These are phyloP conservation scores for Plumapathes pennacea DNA, from an alignment of 92 coral and sea anemone genomes.

Conservation along the genomic window DNA sequence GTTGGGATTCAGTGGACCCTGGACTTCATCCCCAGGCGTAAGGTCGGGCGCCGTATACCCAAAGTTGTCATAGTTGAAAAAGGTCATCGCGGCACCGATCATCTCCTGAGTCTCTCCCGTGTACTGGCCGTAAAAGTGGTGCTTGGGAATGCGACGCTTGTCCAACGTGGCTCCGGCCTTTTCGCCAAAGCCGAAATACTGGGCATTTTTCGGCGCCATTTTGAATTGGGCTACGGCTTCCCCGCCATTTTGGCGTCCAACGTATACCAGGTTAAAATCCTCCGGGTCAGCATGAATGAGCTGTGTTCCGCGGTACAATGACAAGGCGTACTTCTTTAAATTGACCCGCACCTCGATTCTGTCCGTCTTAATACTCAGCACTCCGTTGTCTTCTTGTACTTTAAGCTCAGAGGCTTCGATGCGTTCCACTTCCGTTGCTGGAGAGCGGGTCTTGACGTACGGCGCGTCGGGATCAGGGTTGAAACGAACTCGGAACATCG, in stretches of 20 bases:
- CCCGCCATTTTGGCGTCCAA: constrained; percentile 45
- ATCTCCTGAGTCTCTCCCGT: constrained; percentile 55
- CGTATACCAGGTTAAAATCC: constrained; percentile 63
- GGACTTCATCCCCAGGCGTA: constrained; percentile 67
- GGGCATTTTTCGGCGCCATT: constrained; percentile 68
- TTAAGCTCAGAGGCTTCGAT: constrained; percentile 59
- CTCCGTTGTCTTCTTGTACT: constrained; percentile 37
- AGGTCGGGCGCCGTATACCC: constrained; percentile 78
- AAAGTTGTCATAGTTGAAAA: constrained; percentile 76
- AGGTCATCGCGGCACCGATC: constrained; percentile 72
- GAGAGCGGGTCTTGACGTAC: constrained; percentile 69
- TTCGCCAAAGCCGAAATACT: constrained; percentile 74
- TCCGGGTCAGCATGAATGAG: constrained; percentile 72
- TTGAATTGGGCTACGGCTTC: constrained; percentile 73
- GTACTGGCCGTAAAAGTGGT: constrained; percentile 67
- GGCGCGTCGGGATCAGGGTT: constrained; percentile 66
- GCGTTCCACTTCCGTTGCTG: constrained; percentile 73
- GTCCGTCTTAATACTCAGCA: constrained; percentile 32
- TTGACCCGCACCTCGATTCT: constrained; percentile 48
- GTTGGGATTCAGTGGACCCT: constrained; percentile 70
- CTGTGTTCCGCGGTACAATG: constrained; percentile 66
- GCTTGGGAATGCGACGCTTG: constrained; percentile 75
- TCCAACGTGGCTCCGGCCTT: constrained; percentile 73
- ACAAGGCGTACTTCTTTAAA: constrained; percentile 57
- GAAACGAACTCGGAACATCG: constrained; percentile 68